Evolutionary conservation across 2,797 vertebrate species (phyloP).

Genomic region (Acomys russatus): DNA sequence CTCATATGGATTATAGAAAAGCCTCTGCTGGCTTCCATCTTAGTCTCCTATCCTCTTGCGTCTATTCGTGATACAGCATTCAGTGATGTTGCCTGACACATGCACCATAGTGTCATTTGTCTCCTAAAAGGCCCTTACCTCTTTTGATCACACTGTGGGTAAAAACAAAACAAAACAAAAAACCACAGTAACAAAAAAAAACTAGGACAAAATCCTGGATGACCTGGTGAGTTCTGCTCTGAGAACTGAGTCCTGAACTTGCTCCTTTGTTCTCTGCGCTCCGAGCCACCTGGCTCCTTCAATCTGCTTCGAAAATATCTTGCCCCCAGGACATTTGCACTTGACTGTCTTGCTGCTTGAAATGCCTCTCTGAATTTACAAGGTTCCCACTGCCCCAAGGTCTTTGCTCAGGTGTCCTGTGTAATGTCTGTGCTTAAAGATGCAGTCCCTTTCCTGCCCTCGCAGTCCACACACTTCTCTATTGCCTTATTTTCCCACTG

Average conservation of each 20-base stretch:
- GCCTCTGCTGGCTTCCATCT: background rate
- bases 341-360: background rate
- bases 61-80: background rate
- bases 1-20: background rate
- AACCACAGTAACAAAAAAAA: background rate
- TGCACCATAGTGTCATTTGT: background rate
- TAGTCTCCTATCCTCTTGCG: background rate
- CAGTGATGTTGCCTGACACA: background rate
- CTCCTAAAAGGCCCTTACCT: background rate
- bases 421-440: slow-evolving; percentile 39
- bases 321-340: background rate
- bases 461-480: background rate
- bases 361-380: background rate
- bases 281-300: background rate
- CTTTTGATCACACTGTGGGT: background rate
- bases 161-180: background rate
- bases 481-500: background rate
- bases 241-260: background rate
- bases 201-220: background rate
- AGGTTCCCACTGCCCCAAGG: background rate
- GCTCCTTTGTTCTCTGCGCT: background rate
- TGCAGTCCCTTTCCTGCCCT: background rate
- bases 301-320: background rate
- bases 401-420: background rate
- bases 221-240: background rate